Conservation (phyloP, 2,797 vertebrate genomes). For the Periparus ater region DNA sequence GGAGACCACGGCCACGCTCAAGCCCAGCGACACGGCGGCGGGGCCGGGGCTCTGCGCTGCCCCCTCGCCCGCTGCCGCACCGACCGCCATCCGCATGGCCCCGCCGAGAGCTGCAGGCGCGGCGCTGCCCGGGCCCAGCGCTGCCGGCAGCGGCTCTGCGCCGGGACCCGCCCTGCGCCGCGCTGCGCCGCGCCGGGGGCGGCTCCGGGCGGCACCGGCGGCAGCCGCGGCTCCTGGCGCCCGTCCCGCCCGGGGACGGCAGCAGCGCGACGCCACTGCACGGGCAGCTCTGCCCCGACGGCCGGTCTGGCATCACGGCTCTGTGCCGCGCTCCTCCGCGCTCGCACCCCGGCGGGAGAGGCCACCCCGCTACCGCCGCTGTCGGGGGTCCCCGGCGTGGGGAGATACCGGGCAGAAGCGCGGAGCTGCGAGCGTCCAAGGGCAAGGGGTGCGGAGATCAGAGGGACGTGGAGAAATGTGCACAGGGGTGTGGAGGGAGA, state of each 20-base stretch:
- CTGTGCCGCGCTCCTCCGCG: neutral
- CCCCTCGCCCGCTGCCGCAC: constrained; percentile 61
- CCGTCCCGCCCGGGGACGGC: neutral
- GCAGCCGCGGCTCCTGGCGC: neutral
- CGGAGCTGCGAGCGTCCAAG: neutral
- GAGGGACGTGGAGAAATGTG: neutral
- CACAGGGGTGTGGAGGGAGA: neutral
- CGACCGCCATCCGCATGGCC: constrained; percentile 54
- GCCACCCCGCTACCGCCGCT: neutral
- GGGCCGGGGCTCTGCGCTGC: constrained; percentile 66
- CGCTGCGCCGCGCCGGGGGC: neutral
- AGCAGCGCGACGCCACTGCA: neutral
- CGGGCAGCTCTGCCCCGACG: neutral
- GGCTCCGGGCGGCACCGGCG: neutral
- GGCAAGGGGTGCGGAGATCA: neutral
- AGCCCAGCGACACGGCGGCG: constrained; percentile 78
- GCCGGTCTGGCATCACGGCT: neutral
- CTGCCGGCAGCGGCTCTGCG: neutral
- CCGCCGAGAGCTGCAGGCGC: neutral
- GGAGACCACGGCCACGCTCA: constrained; percentile 87
- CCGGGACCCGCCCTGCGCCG: neutral
- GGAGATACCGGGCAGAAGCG: neutral
- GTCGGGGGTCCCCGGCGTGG: neutral
- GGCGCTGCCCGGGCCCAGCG: neutral
- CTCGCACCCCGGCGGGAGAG: too few species aligned